Conservation (phyloP, 2,797 vertebrate species). For the Centropyge bicolor region DNA sequence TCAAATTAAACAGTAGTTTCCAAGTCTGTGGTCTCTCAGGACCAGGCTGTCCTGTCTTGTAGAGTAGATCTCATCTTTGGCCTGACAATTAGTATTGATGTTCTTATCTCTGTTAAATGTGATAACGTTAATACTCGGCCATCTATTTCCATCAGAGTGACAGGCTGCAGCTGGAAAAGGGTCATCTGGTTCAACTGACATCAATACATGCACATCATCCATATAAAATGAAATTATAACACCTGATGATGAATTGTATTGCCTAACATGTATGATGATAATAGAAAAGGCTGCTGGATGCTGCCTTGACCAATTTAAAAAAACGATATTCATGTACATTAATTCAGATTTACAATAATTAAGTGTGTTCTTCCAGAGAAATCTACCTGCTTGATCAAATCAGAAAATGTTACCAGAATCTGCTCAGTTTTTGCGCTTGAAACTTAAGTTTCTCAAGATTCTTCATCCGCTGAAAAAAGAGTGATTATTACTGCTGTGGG, state of each 20-base stretch:
- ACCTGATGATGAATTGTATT: slow-evolving; percentile 16
- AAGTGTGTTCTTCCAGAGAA: neutral
- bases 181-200: slow-evolving; percentile 20
- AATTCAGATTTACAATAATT: neutral
- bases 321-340: slow-evolving; percentile 1
- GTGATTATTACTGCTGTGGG: neutral
- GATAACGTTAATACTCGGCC: neutral
- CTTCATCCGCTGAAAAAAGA: neutral
- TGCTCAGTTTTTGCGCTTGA: neutral
- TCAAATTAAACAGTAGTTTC: slow-evolving; percentile 11
- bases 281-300: neutral
- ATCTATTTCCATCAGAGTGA: neutral
- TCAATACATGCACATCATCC: slow-evolving; percentile 14
- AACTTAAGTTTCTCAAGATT: neutral
- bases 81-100: neutral
- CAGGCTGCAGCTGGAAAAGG: neutral
- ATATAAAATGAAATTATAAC: slow-evolving; percentile 13
- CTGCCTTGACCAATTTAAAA: neutral
- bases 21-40: neutral
- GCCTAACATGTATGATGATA: slow-evolving; percentile 7
- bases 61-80: neutral
- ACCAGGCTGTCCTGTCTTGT: neutral
- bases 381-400: neutral
- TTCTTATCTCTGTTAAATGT: neutral
- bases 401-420: neutral